Evolutionary conservation across 1,140 invertebrate species (phyloP), one percentile per base, ranked within the genome.

Genomic region (Aphidius ervi): DNA sequence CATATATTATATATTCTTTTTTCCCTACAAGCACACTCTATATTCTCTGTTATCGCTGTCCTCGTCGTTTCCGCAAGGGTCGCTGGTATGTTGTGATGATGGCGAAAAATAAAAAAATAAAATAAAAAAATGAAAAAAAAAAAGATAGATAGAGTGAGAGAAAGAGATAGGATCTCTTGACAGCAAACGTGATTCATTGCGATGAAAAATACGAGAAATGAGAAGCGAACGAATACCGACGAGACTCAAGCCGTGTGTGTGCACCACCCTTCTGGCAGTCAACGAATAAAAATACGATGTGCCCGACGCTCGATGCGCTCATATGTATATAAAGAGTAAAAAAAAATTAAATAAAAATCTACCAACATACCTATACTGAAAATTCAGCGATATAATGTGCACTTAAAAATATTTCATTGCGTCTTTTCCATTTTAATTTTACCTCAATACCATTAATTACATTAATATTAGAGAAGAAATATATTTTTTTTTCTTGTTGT

Each of bases 171-270:
- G 7, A 5, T 10, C 49, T 37, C 23, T 31, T 31, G 49, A 50
- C 49, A 16, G 23, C 49, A 31, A 37, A 61, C 58, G 67, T 78
- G 76, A 78, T 79, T 79, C 78, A 79, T 78, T 67, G 74, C 70
- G 66, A 76, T 70, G 72, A 75, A 78, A 77, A 77, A 71, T 75
- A 78, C 68, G 72, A 77, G 75, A 74, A 78, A 78, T 76, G 75
- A 78, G 75, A 76, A 71, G 72, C 71, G 70, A 75, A 55, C 56
- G 55, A 56, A 46, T 46, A 10, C 43, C 47, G 10, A 16, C 47
- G 47, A n/a, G 6, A 20, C 47, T 48, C 20, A 3, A n/a, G 6
- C 31, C 52, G 6, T 54, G 37, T 16, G 55, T 56, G 10, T 20
- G n/a, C 40, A 41, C 5, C 10, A 45, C 8, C 43, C 10, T 45